phyloP scores from a whole-genome alignment of 2,113 vertebrate species.

The Neotragus pygmaeus region DNA sequence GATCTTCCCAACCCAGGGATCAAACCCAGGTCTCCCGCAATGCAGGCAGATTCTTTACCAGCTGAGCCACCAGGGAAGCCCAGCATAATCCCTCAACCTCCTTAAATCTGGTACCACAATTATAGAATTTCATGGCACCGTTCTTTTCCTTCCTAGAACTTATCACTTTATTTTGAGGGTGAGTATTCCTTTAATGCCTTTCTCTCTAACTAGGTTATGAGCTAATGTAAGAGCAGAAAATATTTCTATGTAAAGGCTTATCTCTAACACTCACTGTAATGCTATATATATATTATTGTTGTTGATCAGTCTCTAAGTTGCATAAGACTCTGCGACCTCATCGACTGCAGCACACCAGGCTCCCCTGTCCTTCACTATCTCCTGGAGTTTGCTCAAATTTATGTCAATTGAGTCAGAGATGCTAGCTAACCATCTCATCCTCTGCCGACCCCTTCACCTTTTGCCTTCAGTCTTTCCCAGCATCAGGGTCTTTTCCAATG shows the following conservation, averaged over 20 bases:
- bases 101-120: slow-evolving; percentile 1
- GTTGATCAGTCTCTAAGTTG: not conserved
- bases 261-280: not conserved
- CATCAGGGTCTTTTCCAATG: not conserved
- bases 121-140: not conserved
- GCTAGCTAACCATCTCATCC: not conserved
- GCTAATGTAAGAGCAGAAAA: not conserved
- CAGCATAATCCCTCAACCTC: not conserved
- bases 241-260: not conserved
- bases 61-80: not conserved
- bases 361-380: not conserved
- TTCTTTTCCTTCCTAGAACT: not conserved
- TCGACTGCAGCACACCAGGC: not conserved
- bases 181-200: not conserved
- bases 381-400: not conserved
- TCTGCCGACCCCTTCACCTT: not conserved
- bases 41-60: not conserved
- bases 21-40: not conserved
- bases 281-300: not conserved
- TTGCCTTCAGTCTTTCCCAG: not conserved
- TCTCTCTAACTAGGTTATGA: not conserved
- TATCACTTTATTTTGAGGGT: not conserved
- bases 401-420: not conserved
- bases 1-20: not conserved
- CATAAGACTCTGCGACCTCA: not conserved